Evolutionary conservation across 2,888 invertebrate genomes (phyloP).

Genomic region (Caenorhabditis japonica): DNA sequence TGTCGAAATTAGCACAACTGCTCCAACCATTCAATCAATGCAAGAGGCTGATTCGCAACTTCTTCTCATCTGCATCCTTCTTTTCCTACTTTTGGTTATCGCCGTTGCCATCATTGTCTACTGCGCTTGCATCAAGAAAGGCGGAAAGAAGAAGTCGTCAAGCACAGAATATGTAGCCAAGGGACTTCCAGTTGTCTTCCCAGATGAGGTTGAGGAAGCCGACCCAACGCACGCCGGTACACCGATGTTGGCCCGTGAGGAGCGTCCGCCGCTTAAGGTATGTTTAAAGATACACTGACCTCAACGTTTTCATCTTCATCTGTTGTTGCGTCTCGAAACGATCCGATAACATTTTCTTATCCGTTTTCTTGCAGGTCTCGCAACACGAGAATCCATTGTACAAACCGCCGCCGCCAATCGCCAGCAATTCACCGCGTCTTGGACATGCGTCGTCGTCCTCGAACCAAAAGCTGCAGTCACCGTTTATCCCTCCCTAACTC

Average conservation of each 20-base stretch:
- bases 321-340: too few species aligned
- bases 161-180: constrained; percentile 78
- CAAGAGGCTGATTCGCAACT: constrained; percentile 85
- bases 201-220: constrained; percentile 88
- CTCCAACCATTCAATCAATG: constrained; percentile 53
- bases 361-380: constrained; percentile 57
- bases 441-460: constrained; percentile 81
- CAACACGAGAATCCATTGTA: constrained; percentile 83
- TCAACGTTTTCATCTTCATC: background rate
- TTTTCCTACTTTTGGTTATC: constrained; percentile 86
- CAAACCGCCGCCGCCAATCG: constrained; percentile 90
- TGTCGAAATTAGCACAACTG: constrained; percentile 55
- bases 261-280: constrained; percentile 87
- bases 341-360: too few species aligned
- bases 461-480: constrained; percentile 91
- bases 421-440: constrained; percentile 57
- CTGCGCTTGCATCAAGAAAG: constrained; percentile 53
- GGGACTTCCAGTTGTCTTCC: constrained; percentile 90
- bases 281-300: too few species aligned
- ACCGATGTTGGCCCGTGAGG: constrained; percentile 93
- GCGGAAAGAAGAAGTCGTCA: constrained; percentile 54
- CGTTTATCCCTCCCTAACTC: constrained; percentile 94
- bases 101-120: constrained; percentile 82
- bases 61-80: constrained; percentile 83
- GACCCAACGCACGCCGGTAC: constrained; percentile 82